Evolutionary conservation across 2,797 vertebrate genomes (phyloP).

Genomic region (Tympanoctomys barrerae): DNA sequence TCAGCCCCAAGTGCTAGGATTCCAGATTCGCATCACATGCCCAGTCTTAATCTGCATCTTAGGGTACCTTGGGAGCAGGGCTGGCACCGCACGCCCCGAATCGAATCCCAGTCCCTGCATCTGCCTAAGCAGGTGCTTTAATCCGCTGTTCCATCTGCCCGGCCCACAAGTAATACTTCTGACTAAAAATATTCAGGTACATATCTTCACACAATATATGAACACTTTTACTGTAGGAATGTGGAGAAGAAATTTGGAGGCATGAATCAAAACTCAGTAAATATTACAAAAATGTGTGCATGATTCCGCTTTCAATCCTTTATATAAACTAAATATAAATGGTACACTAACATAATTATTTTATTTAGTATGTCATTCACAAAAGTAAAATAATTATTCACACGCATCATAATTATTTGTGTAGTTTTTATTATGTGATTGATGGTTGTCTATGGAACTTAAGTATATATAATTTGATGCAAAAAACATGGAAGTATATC

Average conservation of each 20-base stretch:
- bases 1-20: no score
- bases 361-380: neutral
- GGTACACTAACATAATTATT: neutral
- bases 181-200: neutral
- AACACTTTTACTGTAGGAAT: neutral
- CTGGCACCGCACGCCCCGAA: no score
- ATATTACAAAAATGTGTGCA: neutral
- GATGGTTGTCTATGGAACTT: neutral
- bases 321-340: neutral
- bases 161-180: neutral
- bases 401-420: neutral
- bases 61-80: rapidly evolving
- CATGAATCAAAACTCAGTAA: neutral
- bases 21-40: no score
- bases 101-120: no score
- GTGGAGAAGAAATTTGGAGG: neutral
- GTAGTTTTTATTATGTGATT: neutral
- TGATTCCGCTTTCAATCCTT: neutral
- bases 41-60: no score
- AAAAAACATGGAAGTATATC: neutral
- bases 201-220: neutral
- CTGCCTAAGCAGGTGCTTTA: no score
- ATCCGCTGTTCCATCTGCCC: no score
- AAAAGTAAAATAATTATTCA: neutral
- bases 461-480: neutral